A percentile compares a stretch with the other conserved stretches of the same genome.
Conservation (phyloP, 2,113 vertebrate species). For the Calidris pygmaea region DNA sequence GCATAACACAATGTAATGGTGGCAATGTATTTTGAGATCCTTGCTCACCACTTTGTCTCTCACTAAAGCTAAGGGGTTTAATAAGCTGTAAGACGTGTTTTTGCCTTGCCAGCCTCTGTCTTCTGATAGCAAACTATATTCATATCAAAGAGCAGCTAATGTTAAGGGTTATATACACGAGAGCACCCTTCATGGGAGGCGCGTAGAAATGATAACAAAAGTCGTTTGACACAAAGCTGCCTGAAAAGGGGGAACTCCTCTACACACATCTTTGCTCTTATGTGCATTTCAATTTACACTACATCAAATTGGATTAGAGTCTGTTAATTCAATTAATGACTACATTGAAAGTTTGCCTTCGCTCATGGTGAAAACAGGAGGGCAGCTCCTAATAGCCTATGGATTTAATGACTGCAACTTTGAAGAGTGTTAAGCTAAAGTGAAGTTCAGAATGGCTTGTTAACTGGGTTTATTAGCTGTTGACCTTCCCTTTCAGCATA, state of each 20-base stretch:
- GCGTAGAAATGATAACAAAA: neutral
- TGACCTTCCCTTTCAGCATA: slow-evolving; percentile 81
- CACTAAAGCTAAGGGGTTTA: neutral
- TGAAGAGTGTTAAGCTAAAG: slow-evolving; percentile 74
- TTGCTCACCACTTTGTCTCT: neutral
- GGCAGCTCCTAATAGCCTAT: slow-evolving; percentile 71
- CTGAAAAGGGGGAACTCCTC: neutral
- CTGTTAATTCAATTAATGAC: slow-evolving; percentile 79
- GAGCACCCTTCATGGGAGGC: neutral
- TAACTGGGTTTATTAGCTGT: slow-evolving; percentile 79
- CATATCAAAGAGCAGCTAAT: neutral
- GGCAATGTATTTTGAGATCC: neutral
- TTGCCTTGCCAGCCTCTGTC: neutral
- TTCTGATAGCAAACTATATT: neutral
- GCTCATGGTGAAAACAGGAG: slow-evolving; percentile 61
- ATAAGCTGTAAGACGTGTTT: slow-evolving; percentile 1
- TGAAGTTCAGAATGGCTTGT: slow-evolving; percentile 78
- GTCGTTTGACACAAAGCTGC: neutral
- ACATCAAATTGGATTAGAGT: slow-evolving; percentile 70
- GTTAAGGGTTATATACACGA: slow-evolving; percentile 38
- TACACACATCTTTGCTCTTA: neutral
- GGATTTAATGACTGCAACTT: slow-evolving; percentile 77
- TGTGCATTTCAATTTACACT: slow-evolving; percentile 63
- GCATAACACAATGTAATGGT: neutral
- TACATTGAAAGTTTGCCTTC: slow-evolving; percentile 68